A percentile compares a stretch with the other conserved stretches of the same genome.
Evolutionary conservation across 2,888 invertebrate species (phyloP).

Genomic region (Clivina fossor): DNA sequence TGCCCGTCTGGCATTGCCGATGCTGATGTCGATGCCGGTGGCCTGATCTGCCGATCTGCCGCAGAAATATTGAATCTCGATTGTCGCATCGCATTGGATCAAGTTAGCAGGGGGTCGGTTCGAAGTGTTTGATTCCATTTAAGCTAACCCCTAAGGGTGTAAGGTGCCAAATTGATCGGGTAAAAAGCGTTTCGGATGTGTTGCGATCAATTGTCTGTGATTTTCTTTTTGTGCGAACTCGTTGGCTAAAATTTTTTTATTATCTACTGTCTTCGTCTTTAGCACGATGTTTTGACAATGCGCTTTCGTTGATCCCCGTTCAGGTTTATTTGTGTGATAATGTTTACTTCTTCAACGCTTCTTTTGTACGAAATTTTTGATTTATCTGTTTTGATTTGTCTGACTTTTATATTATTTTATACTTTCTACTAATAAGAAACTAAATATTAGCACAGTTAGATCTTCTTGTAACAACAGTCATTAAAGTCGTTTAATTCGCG

Average conservation of each 20-base stretch:
- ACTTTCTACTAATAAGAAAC: no score
- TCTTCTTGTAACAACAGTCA: not conserved
- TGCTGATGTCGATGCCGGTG: not conserved
- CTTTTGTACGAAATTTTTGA: no score
- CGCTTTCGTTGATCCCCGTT: no score
- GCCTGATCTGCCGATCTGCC: not conserved
- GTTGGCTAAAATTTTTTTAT: no score
- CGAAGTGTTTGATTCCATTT: slow-evolving; percentile 12
- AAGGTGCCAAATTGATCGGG: slow-evolving; percentile 19
- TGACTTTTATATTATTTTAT: no score
- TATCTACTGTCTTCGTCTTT: no score
- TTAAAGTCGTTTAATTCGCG: slow-evolving; percentile 2
- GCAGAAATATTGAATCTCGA: slow-evolving; percentile 19
- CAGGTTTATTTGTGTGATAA: no score
- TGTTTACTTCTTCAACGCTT: no score
- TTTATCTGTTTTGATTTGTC: no score
- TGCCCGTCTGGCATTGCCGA: not conserved
- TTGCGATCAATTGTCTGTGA: slow-evolving; percentile 15
- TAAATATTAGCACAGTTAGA: not conserved
- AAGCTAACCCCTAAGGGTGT: slow-evolving; percentile 14
- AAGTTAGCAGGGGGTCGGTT: not conserved
- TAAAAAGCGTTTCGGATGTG: slow-evolving; percentile 7
- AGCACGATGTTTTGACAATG: slow-evolving; percentile 19
- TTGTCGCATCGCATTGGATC: slow-evolving; percentile 7
- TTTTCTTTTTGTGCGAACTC: slow-evolving; percentile 7